Conservation (phyloP, 2,888 invertebrate genomes). For the Sturmia bella region DNA sequence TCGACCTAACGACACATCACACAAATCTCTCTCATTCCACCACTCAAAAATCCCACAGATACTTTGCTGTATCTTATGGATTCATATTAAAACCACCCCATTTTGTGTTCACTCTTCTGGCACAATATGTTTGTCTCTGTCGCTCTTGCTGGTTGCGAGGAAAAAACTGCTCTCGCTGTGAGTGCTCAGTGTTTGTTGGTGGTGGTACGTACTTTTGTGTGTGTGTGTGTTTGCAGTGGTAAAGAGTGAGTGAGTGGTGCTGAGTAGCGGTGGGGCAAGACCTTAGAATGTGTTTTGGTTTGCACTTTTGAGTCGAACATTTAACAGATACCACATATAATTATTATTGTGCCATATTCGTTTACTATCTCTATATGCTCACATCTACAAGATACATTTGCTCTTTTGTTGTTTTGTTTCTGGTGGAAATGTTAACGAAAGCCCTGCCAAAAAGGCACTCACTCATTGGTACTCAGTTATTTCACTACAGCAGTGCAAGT, state of each 20-base stretch:
- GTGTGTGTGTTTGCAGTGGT: conserved; percentile 6
- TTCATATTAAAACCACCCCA: conserved; percentile 64
- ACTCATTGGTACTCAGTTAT: conserved; percentile 20
- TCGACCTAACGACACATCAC: conserved; percentile 83
- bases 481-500: conserved; percentile 14
- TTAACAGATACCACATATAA: conserved; percentile 59
- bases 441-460: conserved; percentile 36
- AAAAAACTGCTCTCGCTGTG: conserved; percentile 37
- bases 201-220: conserved; percentile 26
- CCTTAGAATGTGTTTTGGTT: conserved; percentile 79
- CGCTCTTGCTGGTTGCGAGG: neutral
- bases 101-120: conserved; percentile 43
- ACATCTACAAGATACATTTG: conserved; percentile 54
- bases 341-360: conserved; percentile 6
- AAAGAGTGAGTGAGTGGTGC: conserved; percentile 54
- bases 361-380: conserved; percentile 35
- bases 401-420: conserved; percentile 33
- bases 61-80: conserved; percentile 55
- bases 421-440: conserved; percentile 51
- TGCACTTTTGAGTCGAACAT: conserved; percentile 68
- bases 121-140: conserved; percentile 53
- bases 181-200: conserved; percentile 62
- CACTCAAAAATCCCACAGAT: conserved; percentile 73
- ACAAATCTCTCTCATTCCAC: conserved; percentile 81
- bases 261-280: conserved; percentile 77